These are phyloP conservation scores for Astur gentilis DNA, from an alignment of 2,113 vertebrate genomes.

Conservation along the genomic window DNA sequence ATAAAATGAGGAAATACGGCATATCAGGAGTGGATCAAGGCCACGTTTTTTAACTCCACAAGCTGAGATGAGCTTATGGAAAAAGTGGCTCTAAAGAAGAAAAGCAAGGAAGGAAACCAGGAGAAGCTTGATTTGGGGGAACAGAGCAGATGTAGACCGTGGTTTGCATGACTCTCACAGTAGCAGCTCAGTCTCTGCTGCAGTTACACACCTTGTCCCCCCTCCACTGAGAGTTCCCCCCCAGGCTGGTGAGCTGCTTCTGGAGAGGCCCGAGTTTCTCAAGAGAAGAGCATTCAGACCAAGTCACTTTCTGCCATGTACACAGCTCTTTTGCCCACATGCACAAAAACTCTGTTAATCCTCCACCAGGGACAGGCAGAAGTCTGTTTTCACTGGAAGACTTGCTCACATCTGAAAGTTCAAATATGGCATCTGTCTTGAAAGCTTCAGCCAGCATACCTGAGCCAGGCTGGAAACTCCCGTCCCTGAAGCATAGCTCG, in stretches of 20 bases:
- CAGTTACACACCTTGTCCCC: background rate
- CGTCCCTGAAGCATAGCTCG: background rate
- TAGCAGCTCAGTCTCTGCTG: background rate
- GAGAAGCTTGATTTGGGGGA: background rate
- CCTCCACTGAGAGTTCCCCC: background rate
- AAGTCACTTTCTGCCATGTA: background rate
- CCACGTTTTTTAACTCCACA: background rate
- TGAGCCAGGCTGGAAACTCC: slow-evolving; percentile 41
- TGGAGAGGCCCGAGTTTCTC: background rate
- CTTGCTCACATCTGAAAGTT: background rate
- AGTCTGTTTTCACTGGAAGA: background rate
- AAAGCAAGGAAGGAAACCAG: background rate
- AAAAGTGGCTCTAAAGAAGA: background rate
- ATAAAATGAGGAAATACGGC: background rate
- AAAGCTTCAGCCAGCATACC: background rate
- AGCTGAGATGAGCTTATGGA: background rate
- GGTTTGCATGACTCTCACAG: background rate
- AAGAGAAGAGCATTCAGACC: background rate
- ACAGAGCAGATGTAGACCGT: background rate
- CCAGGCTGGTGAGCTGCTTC: background rate
- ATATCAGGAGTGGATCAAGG: background rate
- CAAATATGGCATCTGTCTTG: background rate
- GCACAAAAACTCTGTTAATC: background rate
- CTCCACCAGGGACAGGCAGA: background rate
- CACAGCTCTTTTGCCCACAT: background rate